Conservation (phyloP, 2,797 vertebrate genomes). For the Linurgus olivaceus region DNA sequence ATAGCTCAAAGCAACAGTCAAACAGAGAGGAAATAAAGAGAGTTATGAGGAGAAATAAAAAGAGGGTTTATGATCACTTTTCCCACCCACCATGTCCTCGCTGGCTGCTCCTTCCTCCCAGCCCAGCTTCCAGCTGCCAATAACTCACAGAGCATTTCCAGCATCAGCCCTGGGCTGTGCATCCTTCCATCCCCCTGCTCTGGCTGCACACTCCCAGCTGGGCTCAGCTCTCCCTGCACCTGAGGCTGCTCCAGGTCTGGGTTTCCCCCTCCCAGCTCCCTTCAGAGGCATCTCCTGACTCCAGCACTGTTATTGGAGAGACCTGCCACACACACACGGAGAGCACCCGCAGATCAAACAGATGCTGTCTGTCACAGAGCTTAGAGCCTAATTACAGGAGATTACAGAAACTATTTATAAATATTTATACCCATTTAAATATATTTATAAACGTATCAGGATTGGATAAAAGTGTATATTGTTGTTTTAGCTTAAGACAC, state of each 20-base stretch:
- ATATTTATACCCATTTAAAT: slow-evolving; percentile 69
- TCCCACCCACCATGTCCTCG: neutral
- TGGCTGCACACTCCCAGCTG: neutral
- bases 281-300: neutral
- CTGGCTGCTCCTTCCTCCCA: neutral
- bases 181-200: neutral
- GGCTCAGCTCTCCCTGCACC: neutral
- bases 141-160: neutral
- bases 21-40: neutral
- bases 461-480: slow-evolving; percentile 66
- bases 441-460: slow-evolving; percentile 66
- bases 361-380: slow-evolving; percentile 64
- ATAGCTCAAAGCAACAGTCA: neutral
- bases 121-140: neutral
- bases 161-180: neutral
- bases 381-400: slow-evolving; percentile 66
- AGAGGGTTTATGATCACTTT: neutral
- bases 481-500: slow-evolving; percentile 59
- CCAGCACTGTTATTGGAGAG: neutral
- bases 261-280: neutral
- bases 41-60: neutral
- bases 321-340: neutral
- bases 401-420: slow-evolving; percentile 70
- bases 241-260: neutral
- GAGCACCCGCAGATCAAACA: slow-evolving; percentile 51